Percentiles rank a stretch among this genome's conserved stretches.
phyloP scores from a whole-genome alignment of 53 echinoderm and acorn worm species.

The Apostichopus leukothele region DNA sequence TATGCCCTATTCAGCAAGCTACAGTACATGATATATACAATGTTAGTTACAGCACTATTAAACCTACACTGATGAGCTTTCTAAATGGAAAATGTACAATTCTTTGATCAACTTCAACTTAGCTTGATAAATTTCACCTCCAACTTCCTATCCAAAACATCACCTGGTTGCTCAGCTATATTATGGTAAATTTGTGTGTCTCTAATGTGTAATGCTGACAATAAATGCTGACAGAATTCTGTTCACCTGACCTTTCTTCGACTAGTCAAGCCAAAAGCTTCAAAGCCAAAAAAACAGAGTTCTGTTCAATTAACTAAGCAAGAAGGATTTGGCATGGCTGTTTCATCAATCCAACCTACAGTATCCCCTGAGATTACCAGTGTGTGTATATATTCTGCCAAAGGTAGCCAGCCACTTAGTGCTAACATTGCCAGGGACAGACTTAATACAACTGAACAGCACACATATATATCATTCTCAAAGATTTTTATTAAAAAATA shows the following conservation, averaged over 20 bases:
- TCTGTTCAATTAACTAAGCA: constrained; percentile 1
- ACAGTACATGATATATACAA: no score
- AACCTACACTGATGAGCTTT: no score
- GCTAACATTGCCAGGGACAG: neutral
- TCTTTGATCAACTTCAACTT: no score
- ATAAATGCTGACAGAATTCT: no score
- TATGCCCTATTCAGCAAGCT: no score
- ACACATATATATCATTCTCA: neutral
- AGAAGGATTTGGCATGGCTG: constrained; percentile 15
- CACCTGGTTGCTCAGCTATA: no score
- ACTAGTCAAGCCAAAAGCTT: neutral
- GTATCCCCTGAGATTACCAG: neutral
- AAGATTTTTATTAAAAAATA: neutral
- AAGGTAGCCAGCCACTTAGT: neutral
- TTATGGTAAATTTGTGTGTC: no score
- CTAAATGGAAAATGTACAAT: no score
- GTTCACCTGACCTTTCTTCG: neutral
- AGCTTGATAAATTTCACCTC: no score
- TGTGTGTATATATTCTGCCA: neutral
- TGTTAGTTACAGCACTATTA: no score
- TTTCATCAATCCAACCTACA: neutral
- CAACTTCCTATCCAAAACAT: no score
- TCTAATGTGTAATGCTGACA: no score
- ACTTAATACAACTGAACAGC: neutral
- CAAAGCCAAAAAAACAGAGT: neutral